Evolutionary conservation across 2,888 invertebrate genomes (phyloP).

Genomic region (Hirtodrosophila duncani): DNA sequence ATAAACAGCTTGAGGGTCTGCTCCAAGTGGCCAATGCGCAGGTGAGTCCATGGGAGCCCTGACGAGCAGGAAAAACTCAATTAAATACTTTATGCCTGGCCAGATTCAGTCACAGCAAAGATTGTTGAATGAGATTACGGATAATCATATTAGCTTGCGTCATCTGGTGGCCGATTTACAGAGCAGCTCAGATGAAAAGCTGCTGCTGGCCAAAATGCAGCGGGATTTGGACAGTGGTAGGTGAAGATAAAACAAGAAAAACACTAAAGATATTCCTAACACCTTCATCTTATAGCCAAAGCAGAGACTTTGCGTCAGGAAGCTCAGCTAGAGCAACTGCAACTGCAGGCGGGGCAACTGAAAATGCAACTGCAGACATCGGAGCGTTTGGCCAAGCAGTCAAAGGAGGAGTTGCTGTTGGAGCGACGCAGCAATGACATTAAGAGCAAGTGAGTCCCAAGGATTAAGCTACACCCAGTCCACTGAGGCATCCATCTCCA

Average conservation of each 20-base stretch:
- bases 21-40: conserved; percentile 74
- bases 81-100: conserved; percentile 2
- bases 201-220: conserved; percentile 75
- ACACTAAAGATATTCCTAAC: not conserved
- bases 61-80: not conserved
- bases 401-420: conserved; percentile 60
- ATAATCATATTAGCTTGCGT: conserved; percentile 76
- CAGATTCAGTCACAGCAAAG: conserved; percentile 75
- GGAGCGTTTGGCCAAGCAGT: conserved; percentile 42
- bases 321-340: conserved; percentile 55
- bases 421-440: conserved; percentile 63
- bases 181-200: conserved; percentile 74
- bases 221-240: conserved; percentile 74
- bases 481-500: too few relatives aligned
- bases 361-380: conserved; percentile 46
- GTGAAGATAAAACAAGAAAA: not conserved
- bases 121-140: conserved; percentile 75
- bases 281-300: conserved; percentile 55
- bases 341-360: conserved; percentile 45
- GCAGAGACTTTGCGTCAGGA: conserved; percentile 62
- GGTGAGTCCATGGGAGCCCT: conserved; percentile 37
- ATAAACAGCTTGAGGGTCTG: conserved; percentile 69
- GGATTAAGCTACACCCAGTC: too few relatives aligned
- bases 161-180: conserved; percentile 78
- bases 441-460: conserved; percentile 68